Percentiles rank a stretch among this genome's conserved stretches.
phyloP scores from a whole-genome alignment of 2,888 invertebrate species.

The Melipona beecheii region DNA sequence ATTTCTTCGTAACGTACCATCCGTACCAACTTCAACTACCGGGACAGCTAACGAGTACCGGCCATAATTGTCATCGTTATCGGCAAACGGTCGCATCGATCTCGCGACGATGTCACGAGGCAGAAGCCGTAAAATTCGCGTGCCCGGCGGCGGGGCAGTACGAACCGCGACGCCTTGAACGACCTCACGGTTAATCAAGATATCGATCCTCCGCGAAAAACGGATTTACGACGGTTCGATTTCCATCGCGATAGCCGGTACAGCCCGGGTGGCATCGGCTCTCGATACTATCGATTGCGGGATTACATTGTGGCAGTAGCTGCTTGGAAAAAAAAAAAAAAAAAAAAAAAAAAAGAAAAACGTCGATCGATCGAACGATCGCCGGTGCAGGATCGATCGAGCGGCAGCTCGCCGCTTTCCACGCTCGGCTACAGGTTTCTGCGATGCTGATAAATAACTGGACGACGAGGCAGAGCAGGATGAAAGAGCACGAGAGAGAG shows the following conservation, averaged over 20 bases:
- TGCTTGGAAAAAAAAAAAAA: background rate
- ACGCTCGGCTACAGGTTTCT: slow-evolving; percentile 53
- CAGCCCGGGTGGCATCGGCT: slow-evolving; percentile 16
- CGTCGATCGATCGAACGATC: background rate
- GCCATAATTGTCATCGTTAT: slow-evolving; percentile 13
- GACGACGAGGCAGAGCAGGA: slow-evolving; percentile 20
- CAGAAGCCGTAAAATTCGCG: slow-evolving; percentile 7
- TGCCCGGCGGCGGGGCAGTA: background rate
- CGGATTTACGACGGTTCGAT: slow-evolving; percentile 12
- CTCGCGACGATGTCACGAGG: background rate
- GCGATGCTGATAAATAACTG: slow-evolving; percentile 53
- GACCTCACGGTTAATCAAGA: slow-evolving; percentile 21
- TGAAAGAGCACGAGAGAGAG: slow-evolving; percentile 12
- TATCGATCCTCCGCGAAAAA: slow-evolving; percentile 7
- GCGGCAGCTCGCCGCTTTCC: slow-evolving; percentile 49
- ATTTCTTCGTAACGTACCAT: background rate
- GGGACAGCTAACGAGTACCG: background rate
- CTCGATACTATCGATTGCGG: background rate
- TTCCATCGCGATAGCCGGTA: slow-evolving; percentile 18
- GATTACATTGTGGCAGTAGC: background rate
- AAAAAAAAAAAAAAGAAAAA: background rate
- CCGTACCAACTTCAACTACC: slow-evolving; percentile 1
- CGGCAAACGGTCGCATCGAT: background rate
- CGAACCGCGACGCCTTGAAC: background rate
- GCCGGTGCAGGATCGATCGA: slow-evolving; percentile 26